Evolutionary conservation across 2,888 invertebrate species (phyloP), one percentile per base, ranked within the genome.

Genomic region (Drosophila nigricruria): DNA sequence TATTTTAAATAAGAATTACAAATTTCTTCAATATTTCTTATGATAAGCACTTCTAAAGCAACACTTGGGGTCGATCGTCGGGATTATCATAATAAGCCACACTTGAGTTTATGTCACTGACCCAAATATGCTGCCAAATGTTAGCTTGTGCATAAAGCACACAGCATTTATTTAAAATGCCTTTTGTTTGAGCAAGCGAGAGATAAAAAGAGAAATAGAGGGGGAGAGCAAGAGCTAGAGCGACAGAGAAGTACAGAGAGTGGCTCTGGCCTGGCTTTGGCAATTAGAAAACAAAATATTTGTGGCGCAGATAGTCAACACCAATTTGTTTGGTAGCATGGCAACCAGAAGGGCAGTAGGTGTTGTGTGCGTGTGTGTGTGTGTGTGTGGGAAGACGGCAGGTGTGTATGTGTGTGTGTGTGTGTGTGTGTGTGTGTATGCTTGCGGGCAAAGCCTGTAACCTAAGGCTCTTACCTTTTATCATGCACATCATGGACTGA

Each of bases 241-340:
- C 10, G 25, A 23, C 43, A 42, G 30, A 18, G 43, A 18, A 9
- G 5, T 23, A 16, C 32, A 20, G 14, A 25, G 36, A 27, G 30
- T 40, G 64, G 50, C 38, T 57, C 38, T 54, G 61, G 59, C 52
- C 54, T 60, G 59, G 62, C 70, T 77, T 69, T 49, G 62, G 76
- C 76, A 77, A 77, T 76, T 76, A 79, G 75, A 74, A 62, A 77
- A 65, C 70, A 78, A 70, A 77, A 77, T 77, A 77, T 77, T 77
- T 77, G 76, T 70, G 65, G 74, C 74, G 61, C 75, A 74, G 76
- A 70, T 76, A 76, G 74, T 78, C 74, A 74, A 76, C 79, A 70
- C 58, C 76, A 76, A 73, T 76, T 76, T 73, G 79, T 57, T 69
- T 64, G 64, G 60, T 20, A 60, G 57, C 61, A 20, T 57, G 64